Conservation (phyloP, 2,797 vertebrate species). For the Cryptoprocta ferox region DNA sequence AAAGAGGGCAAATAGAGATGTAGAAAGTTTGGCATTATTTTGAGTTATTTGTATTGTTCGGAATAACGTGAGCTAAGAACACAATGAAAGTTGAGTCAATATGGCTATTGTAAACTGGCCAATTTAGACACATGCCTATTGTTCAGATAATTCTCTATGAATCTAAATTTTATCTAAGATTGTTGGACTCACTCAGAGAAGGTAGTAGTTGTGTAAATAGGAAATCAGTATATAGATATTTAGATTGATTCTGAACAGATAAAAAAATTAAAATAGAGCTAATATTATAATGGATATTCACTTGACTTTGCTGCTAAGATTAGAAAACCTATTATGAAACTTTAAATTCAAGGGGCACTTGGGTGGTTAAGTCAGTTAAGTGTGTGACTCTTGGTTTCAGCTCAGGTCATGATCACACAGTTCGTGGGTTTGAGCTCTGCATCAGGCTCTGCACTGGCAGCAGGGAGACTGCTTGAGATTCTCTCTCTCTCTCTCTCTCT, state of each 20-base stretch:
- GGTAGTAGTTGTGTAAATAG: not conserved
- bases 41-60: not conserved
- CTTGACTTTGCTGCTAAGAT: not conserved
- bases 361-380: no score
- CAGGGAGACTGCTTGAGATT: no score
- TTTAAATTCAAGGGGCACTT: not conserved
- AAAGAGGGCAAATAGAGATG: not conserved
- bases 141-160: not conserved
- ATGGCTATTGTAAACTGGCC: not conserved
- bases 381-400: no score
- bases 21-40: not conserved
- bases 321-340: not conserved
- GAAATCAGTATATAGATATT: not conserved
- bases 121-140: not conserved
- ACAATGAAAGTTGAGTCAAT: not conserved
- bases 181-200: not conserved
- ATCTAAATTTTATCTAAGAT: not conserved
- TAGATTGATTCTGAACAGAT: not conserved
- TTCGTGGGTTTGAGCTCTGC: no score
- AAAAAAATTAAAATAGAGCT: not conserved
- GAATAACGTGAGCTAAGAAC: not conserved
- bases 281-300: not conserved
- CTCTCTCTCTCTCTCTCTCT: no score
- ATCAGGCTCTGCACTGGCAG: no score
- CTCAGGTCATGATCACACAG: no score